Evolutionary conservation across 2,113 vertebrate genomes (phyloP).

Genomic region (Percopsis transmontana): DNA sequence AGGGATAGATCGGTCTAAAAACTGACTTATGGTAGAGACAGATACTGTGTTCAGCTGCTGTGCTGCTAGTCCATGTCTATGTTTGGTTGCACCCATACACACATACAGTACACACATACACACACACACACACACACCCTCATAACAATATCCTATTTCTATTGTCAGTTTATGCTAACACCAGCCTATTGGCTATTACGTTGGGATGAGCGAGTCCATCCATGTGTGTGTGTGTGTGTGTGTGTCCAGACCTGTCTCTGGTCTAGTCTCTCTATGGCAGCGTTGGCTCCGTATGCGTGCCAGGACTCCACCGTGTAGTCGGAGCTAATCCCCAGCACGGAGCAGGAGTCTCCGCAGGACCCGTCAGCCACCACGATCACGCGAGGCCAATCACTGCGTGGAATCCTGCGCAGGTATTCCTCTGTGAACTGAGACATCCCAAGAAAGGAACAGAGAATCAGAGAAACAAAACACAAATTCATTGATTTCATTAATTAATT

Average conservation of each 20-base stretch:
- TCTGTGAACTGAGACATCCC: conserved; percentile 66
- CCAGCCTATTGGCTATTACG: conserved; percentile 15
- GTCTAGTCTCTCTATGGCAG: conserved; percentile 75
- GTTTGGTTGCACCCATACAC: not conserved
- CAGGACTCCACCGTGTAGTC: conserved; percentile 78
- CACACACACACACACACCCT: conserved; percentile 13
- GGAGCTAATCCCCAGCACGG: conserved; percentile 76
- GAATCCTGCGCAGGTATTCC: conserved; percentile 74
- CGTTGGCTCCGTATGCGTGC: conserved; percentile 76
- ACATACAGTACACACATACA: conserved; percentile 4
- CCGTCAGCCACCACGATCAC: conserved; percentile 76
- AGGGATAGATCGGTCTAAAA: conserved; percentile 10
- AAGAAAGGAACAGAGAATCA: not conserved
- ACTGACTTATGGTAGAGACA: conserved; percentile 28
- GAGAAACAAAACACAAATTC: no score
- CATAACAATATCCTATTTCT: conserved; percentile 11
- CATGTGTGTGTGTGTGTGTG: conserved; percentile 14
- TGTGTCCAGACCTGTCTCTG: conserved; percentile 72
- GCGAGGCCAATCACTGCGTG: conserved; percentile 62
- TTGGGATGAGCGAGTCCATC: conserved; percentile 12
- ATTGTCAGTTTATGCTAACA: conserved; percentile 34
- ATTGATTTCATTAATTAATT: not conserved
- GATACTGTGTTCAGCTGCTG: conserved; percentile 29
- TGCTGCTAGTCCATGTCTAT: not conserved
- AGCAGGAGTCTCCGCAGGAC: conserved; percentile 78